Evolutionary conservation across 2,113 vertebrate genomes (phyloP), one percentile per base, ranked within the genome.

Genomic region (Todiramphus saurophagus): DNA sequence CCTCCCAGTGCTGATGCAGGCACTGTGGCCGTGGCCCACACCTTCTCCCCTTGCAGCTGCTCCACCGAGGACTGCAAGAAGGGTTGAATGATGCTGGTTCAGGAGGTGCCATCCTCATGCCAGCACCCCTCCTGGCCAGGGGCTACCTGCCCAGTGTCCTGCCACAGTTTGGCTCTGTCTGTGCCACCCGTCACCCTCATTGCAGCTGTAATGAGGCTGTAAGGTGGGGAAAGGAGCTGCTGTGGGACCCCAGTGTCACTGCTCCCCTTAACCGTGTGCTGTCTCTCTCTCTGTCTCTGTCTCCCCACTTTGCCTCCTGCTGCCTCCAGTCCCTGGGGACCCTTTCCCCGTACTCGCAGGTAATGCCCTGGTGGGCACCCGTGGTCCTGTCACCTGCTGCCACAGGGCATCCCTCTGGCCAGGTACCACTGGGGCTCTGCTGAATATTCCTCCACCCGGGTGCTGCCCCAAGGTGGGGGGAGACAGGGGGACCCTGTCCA

Each of bases 271-370:
- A 96, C 87, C 0, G 0, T 43, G 28, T 78, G 35, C 92, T 90
- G 10, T 95, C 84, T 94, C 16, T 87, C 51, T 87, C 78, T 70
- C 39, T 30, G 31, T 83, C 74, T 50, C 51, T 68, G 79, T 87
- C 86, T 95, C 85, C 89, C 31, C 94, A 66, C 81, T 93, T 75
- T 94, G 92, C 72, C 92, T 70, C 90, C 95, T 74, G 83, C 53
- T 33, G 88, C 94, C 93, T 97, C 68, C 97, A 99, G 99, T 99
- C 99, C 77, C 98, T 99, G 96, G 99, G 99, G 92, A 99, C 98
- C 6, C 98, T 99, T 93, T 99, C 99, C 95, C 99, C 99, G 2
- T 99, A 99, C 98, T 99, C 99, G 33, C 99, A 99, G 99, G 99
- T 99, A 98, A 98, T 90, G 2, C 77, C 58, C 44, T 3, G 0